phyloP scores from a whole-genome alignment of 37 sponge, comb jelly and placozoan genomes.

The Oopsacas minuta region DNA sequence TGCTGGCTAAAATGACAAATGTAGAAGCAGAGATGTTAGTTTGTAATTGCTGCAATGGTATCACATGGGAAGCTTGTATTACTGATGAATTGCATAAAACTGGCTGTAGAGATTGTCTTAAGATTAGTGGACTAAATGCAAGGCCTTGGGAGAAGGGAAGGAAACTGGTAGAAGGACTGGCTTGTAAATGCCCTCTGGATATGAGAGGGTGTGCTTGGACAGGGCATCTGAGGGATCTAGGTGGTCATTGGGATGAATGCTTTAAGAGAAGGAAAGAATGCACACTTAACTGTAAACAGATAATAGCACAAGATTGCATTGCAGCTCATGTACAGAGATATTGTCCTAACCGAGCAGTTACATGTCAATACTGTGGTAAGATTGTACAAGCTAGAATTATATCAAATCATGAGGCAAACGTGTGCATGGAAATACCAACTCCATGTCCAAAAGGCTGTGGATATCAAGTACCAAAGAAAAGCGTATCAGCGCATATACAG shows the following conservation, averaged over 20 bases:
- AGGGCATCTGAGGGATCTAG: background rate
- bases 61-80: slow-evolving; percentile 11
- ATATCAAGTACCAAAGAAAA: background rate
- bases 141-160: background rate
- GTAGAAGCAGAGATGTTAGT: background rate
- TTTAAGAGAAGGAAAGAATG: background rate
- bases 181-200: background rate
- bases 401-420: background rate
- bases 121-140: background rate
- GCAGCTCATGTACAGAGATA: background rate
- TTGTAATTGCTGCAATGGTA: background rate
- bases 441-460: background rate
- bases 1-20: slow-evolving; percentile 6
- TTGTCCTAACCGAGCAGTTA: background rate
- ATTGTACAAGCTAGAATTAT: background rate
- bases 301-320: background rate
- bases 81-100: background rate
- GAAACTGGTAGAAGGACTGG: slow-evolving; percentile 6
- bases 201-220: background rate
- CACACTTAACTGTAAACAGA: background rate
- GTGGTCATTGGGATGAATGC: background rate
- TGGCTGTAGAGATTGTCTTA: slow-evolving; percentile 9
- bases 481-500: background rate
- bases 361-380: background rate
- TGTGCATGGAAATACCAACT: background rate